Base-by-base conservation (phyloP, 2,797 vertebrate genomes). In the Ptychadena robeensis region DNA sequence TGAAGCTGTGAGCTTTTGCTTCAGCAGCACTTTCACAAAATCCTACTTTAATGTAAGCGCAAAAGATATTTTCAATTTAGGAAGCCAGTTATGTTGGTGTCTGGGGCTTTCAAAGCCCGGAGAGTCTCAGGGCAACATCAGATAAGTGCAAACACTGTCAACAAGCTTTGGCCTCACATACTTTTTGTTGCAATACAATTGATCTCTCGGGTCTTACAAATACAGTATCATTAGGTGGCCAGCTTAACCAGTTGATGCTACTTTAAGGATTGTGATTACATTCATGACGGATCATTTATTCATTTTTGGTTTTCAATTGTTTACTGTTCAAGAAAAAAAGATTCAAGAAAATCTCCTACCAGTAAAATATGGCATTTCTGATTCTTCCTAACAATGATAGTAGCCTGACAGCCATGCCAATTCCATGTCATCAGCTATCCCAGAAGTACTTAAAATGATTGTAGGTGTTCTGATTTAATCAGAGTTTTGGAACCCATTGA, bases 1-100 rank as follows among this genome's bases (percentile, higher is more conserved):
- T 81, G 71, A 81, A 81, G 57, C 28, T 73, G 14, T 32, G 57
- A 28, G 32, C 67, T 63, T 72, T 72, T 22, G 11, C 32, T 14
- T 22, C 35, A 65, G 3, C 30, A 40, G 59, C n/a, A 73, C n/a
- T 66, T 48, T 67, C 32, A 57, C 31, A 66, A 40, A 73, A 31
- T 25, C 25, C 15, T 1, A 37, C 63, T 81, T 73, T 57, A 35
- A 32, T 57, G 61, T 9, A 12, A 6, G 34, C 15, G 48, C 2
- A 14, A n/a, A 73, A 32, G 9, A 65, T 63, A 10, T 63, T 3
- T 64, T 48, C 28, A 57, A 27, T 57, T 73, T 12, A 4, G 31
- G 15, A 79, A 79, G 57, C 44, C 40, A 25, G n/a, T 35, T 59
- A 32, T 53, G 40, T 28, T 37, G 4, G 2, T 28, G 14, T 28